Base-by-base conservation (phyloP, 2,113 vertebrate genomes). In the Hemiprocne comata region DNA sequence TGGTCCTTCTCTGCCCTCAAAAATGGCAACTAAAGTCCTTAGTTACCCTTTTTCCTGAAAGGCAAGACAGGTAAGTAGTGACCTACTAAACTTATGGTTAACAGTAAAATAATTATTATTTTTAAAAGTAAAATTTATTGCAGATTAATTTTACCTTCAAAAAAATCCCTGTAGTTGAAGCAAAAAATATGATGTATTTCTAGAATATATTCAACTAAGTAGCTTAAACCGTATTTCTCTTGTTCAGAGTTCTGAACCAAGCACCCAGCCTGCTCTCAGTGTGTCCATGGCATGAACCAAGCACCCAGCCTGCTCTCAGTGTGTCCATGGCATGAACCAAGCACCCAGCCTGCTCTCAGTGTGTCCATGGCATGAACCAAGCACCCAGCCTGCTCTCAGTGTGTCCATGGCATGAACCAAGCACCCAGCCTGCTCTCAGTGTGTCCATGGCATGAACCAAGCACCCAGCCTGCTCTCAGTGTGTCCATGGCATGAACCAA, bases 181-280 rank as follows among this genome's bases (percentile, higher is more conserved):
- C 13, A 66, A 75, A 84, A 89, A 33, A n/a, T n/a, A n/a, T n/a
- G n/a, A n/a, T 3, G 18, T 28, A 38, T 15, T 42, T 8, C 19
- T 25, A 6, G 4, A 28, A n/a, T 14, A 0, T 8, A 84, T 46
- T 0, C 38, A 2, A 61, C 6, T 3, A 46, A 25, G 31, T 17
- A 75, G 18, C 64, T 82, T 48, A 6, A 44, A 83, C 19, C 4
- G 1, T 6, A 29, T 71, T 87, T 74, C 46, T 54, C 1, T 2
- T 74, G 36, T 1, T 55, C n/a, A 31, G 44, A 44, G 57, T 4
- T 42, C 4, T 3, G 72, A 36, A 75, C 54, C n/a, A n/a, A n/a
- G n/a, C n/a, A n/a, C n/a, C n/a, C n/a, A n/a, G n/a, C n/a, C n/a
- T n/a, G n/a, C n/a, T n/a, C n/a, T n/a, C n/a, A n/a, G n/a, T n/a